These are phyloP conservation scores for Champsocephalus esox DNA, from an alignment of 2,797 vertebrate species.

Conservation along the genomic window DNA sequence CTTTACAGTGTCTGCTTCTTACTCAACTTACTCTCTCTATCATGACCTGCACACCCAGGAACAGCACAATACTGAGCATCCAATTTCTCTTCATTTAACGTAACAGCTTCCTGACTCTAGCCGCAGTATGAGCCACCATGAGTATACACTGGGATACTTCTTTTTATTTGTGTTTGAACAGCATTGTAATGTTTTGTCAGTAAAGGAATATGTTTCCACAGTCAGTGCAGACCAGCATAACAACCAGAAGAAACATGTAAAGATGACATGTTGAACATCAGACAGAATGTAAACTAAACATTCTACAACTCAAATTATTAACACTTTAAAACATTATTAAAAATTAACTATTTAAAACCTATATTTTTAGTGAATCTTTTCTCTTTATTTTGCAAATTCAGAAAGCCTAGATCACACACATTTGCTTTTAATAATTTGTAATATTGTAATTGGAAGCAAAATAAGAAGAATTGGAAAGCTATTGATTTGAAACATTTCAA, in stretches of 20 bases:
- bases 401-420: not conserved
- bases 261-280: not conserved
- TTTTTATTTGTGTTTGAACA: constrained; percentile 1
- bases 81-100: constrained; percentile 16
- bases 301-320: no score
- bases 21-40: constrained; percentile 9
- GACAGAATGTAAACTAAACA: no score
- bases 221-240: not conserved
- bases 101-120: constrained; percentile 7
- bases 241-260: not conserved
- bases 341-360: no score
- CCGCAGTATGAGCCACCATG: not conserved
- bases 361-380: not conserved
- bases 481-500: not conserved
- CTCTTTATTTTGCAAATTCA: not conserved
- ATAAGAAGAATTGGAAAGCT: not conserved
- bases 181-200: not conserved
- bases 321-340: no score
- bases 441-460: not conserved
- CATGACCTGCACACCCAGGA: constrained; percentile 5
- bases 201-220: constrained; percentile 11
- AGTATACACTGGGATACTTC: not conserved
- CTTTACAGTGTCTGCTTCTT: constrained; percentile 12
- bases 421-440: not conserved
- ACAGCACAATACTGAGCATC: not conserved